Base-by-base conservation (phyloP, 2,797 vertebrate genomes). In the Cacajao melanocephalus region DNA sequence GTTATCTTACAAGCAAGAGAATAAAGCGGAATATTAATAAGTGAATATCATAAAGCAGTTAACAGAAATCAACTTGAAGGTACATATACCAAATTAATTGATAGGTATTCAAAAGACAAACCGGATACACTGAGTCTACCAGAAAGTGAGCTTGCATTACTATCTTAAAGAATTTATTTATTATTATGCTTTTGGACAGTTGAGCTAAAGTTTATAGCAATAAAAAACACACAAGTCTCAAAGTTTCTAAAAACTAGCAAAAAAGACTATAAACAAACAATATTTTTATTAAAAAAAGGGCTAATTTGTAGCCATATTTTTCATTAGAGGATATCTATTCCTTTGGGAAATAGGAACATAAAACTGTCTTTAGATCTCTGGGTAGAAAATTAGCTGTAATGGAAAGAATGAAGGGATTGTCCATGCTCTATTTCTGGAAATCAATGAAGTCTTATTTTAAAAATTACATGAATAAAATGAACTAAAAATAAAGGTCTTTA, bases 301-400 rank as follows among this genome's bases (percentile, higher is more conserved):
- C 12, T 96, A 22, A 95, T n/a, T 93, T 82, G 28, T 8, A 92
- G 85, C 20, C 50, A 93, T 26, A 33, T 89, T 89, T 81, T 97
- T 88, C 52, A 94, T 46, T 61, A 52, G 70, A 89, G 9, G 55
- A 79, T 85, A 76, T 55, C 13, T 57, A 90, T 75, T 96, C 24
- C 61, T 84, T 80, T 85, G 67, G 79, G 90, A 97, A 90, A 92
- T 4, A 19, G 17, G 33, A 80, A 50, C 10, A 58, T 13, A 93
- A 70, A 81, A 83, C 12, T 41, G 46, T 78, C 36, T 73, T 67
- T 26, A 39, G 67, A 78, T 89, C n/a, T 24, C 67, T 83, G 52
- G 26, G n/a, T 88, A 10, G 88, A 24, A 94, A 94, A 93, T 88
- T 19, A 89, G 46, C 30, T n/a, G 26, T 14, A 44, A 86, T 20